These are phyloP conservation scores for Petrophora chlorosata DNA, from an alignment of 2,888 invertebrate species.

Conservation along the genomic window DNA sequence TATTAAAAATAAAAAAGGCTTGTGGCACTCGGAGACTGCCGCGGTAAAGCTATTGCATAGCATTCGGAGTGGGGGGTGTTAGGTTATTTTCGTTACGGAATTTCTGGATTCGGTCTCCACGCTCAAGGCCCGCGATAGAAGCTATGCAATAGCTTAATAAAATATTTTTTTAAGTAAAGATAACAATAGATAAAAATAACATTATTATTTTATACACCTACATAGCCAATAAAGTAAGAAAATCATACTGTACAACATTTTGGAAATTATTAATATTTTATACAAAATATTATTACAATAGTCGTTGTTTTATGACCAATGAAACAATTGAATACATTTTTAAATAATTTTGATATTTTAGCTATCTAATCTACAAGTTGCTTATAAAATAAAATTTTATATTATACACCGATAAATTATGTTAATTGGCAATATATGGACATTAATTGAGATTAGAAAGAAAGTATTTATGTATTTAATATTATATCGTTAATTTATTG, in stretches of 20 bases:
- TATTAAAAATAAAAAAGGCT: too few relatives aligned
- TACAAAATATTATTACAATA: not conserved
- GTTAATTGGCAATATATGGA: conserved; percentile 9
- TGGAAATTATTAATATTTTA: conserved; percentile 3
- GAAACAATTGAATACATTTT: conserved; percentile 6
- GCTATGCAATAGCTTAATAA: too few relatives aligned
- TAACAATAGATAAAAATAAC: too few relatives aligned
- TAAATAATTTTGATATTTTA: conserved; percentile 22
- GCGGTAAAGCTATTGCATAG: too few relatives aligned
- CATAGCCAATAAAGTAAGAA: too few relatives aligned
- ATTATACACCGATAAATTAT: conserved; percentile 6
- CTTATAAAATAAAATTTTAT: conserved; percentile 21
- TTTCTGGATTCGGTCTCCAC: too few relatives aligned
- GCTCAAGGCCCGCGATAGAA: too few relatives aligned
- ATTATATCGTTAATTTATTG: conserved; percentile 8
- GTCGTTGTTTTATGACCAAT: conserved; percentile 19
- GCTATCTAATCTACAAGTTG: conserved; percentile 34
- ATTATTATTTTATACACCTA: too few relatives aligned
- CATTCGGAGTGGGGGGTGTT: too few relatives aligned
- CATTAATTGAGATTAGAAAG: conserved; percentile 14
- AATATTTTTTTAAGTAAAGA: too few relatives aligned
- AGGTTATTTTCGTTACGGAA: too few relatives aligned
- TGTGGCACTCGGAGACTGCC: too few relatives aligned
- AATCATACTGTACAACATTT: conserved; percentile 12
- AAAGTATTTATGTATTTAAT: conserved; percentile 4